Percentiles rank a stretch among this genome's conserved stretches.
phyloP scores from a whole-genome alignment of 1,140 invertebrate genomes.

The Conus betulinus region DNA sequence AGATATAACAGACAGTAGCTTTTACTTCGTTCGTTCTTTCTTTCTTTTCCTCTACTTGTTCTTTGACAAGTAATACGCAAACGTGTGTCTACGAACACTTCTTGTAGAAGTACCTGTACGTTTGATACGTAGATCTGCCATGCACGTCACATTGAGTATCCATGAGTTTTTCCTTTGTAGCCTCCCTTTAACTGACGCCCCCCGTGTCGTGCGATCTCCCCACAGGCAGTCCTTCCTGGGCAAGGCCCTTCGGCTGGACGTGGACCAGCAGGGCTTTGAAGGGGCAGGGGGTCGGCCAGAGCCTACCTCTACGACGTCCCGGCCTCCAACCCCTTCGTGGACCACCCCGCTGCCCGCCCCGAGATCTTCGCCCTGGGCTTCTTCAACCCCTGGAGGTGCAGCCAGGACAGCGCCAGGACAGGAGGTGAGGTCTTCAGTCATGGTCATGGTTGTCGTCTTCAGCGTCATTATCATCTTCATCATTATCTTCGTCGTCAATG shows the following conservation, averaged over 20 bases:
- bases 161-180: background rate
- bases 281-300: conserved; percentile 29
- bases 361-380: conserved; percentile 72
- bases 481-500: no score
- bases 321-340: conserved; percentile 57
- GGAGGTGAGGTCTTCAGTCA: conserved; percentile 51
- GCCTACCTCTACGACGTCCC: conserved; percentile 60
- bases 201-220: background rate
- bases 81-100: no score
- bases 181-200: background rate
- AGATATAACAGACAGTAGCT: background rate
- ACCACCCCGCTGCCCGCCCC: conserved; percentile 42
- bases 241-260: conserved; percentile 41
- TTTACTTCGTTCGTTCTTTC: background rate
- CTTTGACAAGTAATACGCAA: no score
- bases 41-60: no score
- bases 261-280: conserved; percentile 13
- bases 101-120: background rate
- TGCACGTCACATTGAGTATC: background rate
- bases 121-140: background rate
- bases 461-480: no score
- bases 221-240: conserved; percentile 37
- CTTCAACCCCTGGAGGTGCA: conserved; percentile 72
- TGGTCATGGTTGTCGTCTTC: background rate
- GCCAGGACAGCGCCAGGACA: conserved; percentile 62